Percentiles rank a stretch among this genome's conserved stretches.
Conservation (phyloP, 1,140 invertebrate species). For the Drosophila ananassae region DNA sequence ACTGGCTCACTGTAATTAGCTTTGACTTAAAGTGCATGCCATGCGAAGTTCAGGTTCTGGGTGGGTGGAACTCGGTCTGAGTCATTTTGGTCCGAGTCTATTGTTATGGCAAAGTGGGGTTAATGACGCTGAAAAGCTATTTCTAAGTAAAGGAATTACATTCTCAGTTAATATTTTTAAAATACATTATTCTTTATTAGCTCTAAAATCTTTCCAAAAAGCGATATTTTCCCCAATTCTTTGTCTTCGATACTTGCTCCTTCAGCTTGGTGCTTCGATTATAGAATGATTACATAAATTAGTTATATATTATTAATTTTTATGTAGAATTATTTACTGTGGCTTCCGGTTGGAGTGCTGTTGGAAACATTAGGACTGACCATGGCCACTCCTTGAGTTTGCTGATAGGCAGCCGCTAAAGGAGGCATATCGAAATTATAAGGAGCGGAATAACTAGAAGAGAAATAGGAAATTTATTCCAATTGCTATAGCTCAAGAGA, state of each 20-base stretch:
- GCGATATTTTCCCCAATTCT: background rate
- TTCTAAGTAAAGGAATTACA: background rate
- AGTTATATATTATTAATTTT: background rate
- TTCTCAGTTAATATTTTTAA: too few species aligned
- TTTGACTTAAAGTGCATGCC: slow-evolving; percentile 57
- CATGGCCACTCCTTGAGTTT: background rate
- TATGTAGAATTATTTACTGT: background rate
- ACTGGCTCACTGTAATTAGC: slow-evolving; percentile 61
- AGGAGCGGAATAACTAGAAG: slow-evolving; percentile 23
- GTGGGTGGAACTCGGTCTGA: background rate
- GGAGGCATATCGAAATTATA: slow-evolving; percentile 24
- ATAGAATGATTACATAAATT: background rate
- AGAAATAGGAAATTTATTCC: background rate
- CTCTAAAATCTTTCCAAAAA: background rate
- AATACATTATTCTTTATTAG: background rate
- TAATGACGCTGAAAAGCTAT: background rate
- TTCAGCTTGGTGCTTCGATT: background rate
- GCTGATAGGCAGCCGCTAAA: background rate
- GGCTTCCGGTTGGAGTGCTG: background rate
- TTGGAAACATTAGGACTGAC: background rate
- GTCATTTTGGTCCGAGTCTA: background rate
- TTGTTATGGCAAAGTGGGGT: slow-evolving; percentile 32
- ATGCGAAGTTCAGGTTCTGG: slow-evolving; percentile 44
- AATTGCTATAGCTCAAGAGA: background rate
- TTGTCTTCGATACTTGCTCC: too few species aligned